These are phyloP conservation scores for Crotalus tigris DNA, from an alignment of 2,113 vertebrate genomes.

Conservation along the genomic window DNA sequence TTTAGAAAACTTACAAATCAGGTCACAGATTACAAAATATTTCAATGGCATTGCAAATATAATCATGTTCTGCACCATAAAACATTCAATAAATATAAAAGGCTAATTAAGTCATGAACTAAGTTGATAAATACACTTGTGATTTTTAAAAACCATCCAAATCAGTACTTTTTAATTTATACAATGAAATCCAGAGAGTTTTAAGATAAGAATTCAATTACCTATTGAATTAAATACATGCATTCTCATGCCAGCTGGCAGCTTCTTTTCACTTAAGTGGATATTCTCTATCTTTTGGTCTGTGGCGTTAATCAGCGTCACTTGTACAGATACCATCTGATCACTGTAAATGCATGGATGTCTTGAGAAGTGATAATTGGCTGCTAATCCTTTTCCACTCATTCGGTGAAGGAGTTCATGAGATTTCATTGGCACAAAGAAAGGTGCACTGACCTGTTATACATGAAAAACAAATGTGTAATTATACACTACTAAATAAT, in stretches of 20 bases:
- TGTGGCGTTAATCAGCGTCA: constrained; percentile 82
- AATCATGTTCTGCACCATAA: background rate
- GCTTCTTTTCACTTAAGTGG: constrained; percentile 76
- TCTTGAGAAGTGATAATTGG: constrained; percentile 86
- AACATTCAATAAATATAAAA: background rate
- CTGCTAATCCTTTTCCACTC: constrained; percentile 90
- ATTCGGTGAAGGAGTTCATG: constrained; percentile 91
- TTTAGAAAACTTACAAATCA: background rate
- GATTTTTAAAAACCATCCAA: background rate
- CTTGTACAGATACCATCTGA: constrained; percentile 85
- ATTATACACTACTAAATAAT: constrained; percentile 11
- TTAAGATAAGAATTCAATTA: constrained; percentile 44
- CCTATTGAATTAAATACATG: constrained; percentile 84
- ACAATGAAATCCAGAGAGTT: background rate
- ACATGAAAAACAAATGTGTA: constrained; percentile 27
- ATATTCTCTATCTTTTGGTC: constrained; percentile 84
- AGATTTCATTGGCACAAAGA: constrained; percentile 80
- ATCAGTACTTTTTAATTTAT: background rate
- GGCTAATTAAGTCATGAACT: background rate
- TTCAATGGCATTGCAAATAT: background rate
- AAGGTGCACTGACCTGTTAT: constrained; percentile 76
- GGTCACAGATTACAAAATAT: background rate
- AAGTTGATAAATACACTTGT: background rate
- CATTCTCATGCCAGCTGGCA: constrained; percentile 76
- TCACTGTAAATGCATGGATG: constrained; percentile 82